These are phyloP conservation scores for Brachionichthys hirsutus DNA, from an alignment of 2,113 vertebrate genomes.

Conservation along the genomic window DNA sequence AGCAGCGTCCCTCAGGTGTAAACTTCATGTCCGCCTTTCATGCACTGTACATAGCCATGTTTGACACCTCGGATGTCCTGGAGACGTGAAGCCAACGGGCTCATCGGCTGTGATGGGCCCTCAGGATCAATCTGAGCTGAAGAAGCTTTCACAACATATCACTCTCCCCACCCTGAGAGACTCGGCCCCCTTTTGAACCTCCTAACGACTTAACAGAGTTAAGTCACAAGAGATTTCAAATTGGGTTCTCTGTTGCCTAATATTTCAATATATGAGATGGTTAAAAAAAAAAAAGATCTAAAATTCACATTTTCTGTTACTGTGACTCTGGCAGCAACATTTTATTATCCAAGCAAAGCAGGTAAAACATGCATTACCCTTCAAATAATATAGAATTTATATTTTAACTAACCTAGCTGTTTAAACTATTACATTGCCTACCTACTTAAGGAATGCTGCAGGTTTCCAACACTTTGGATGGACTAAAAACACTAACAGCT, in stretches of 20 bases:
- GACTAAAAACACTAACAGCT: conserved; percentile 23
- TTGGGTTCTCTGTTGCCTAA: conserved; percentile 8
- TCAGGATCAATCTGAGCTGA: conserved; percentile 56
- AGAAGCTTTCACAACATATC: conserved; percentile 39
- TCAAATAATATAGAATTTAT: conserved; percentile 5
- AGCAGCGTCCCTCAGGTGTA: conserved; percentile 39
- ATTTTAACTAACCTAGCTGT: background rate
- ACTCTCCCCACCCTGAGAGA: conserved; percentile 27
- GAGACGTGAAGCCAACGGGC: conserved; percentile 28
- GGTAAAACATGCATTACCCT: conserved; percentile 14
- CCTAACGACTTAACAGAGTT: too few species aligned
- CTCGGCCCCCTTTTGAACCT: conserved; percentile 28
- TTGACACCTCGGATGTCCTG: conserved; percentile 47
- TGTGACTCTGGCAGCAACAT: background rate
- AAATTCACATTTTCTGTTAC: conserved; percentile 3
- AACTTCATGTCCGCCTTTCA: conserved; percentile 54
- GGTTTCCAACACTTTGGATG: conserved; percentile 8
- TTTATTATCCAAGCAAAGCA: conserved; percentile 23
- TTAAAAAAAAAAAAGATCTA: conserved; percentile 10
- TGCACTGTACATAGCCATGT: conserved; percentile 64
- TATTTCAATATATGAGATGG: conserved; percentile 32
- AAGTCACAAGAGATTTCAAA: conserved; percentile 36
- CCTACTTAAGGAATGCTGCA: conserved; percentile 13
- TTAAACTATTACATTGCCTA: background rate
- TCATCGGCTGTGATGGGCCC: conserved; percentile 52